These are phyloP conservation scores for Drosophila kurseongensis DNA, from an alignment of 1,140 invertebrate genomes.

Conservation along the genomic window DNA sequence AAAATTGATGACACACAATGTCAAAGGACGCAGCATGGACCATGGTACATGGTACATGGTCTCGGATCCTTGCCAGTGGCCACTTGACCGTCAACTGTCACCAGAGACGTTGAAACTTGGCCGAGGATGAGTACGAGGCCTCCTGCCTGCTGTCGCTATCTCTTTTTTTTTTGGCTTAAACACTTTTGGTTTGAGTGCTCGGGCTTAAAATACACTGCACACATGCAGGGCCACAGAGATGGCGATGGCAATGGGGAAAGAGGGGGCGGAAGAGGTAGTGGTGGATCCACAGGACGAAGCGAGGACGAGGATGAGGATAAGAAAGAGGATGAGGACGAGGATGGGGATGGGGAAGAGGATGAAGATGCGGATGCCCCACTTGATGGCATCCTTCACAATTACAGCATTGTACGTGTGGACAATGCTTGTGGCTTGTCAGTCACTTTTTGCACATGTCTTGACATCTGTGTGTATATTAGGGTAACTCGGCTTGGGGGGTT, in stretches of 20 bases:
- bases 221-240: conserved; percentile 19
- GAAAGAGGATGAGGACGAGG: neutral
- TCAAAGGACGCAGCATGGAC: conserved; percentile 58
- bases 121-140: conserved; percentile 25
- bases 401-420: conserved; percentile 76
- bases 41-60: conserved; percentile 22
- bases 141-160: conserved; percentile 30
- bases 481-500: neutral
- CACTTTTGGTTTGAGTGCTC: conserved; percentile 71
- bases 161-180: conserved; percentile 70
- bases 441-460: conserved; percentile 51
- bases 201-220: conserved; percentile 75
- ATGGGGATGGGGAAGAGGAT: conserved; percentile 14
- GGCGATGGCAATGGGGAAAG: conserved; percentile 13
- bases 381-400: conserved; percentile 83
- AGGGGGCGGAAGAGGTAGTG: neutral
- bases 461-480: conserved; percentile 26
- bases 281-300: conserved; percentile 26
- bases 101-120: conserved; percentile 49
- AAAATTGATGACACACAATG: conserved; percentile 77
- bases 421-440: conserved; percentile 73
- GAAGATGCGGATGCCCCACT: conserved; percentile 64
- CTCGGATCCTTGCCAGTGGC: conserved; percentile 56
- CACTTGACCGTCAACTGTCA: conserved; percentile 79
- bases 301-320: conserved; percentile 6